Conservation (phyloP, 2,113 vertebrate genomes). For the Illadopsis cleaveri region DNA sequence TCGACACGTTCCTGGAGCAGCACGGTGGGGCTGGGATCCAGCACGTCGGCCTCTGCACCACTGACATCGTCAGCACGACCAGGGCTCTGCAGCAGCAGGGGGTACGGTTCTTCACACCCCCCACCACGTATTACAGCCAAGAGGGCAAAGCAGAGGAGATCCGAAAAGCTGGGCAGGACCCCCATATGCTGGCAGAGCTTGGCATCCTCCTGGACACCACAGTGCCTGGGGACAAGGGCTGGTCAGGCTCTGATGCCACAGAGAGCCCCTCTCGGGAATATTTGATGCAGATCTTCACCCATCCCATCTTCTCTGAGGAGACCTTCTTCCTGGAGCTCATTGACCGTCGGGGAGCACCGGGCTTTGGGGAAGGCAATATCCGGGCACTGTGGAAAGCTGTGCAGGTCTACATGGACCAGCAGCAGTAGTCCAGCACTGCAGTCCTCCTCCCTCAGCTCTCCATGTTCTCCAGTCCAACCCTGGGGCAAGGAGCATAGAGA, state of each 20-base stretch:
- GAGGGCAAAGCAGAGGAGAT: constrained; percentile 85
- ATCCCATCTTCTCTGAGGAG: constrained; percentile 87
- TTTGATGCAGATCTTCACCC: constrained; percentile 93
- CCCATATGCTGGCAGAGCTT: constrained; percentile 72
- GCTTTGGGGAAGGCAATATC: constrained; percentile 94
- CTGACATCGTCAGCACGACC: constrained; percentile 78
- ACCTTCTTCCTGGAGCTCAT: constrained; percentile 97
- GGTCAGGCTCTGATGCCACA: rapidly evolving
- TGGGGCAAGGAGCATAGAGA: not conserved
- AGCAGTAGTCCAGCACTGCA: not conserved
- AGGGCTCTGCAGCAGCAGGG: constrained; percentile 70
- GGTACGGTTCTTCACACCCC: constrained; percentile 82
- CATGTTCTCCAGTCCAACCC: not conserved
- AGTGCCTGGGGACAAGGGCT: not conserved
- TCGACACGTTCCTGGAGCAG: constrained; percentile 85
- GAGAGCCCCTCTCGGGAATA: constrained; percentile 14
- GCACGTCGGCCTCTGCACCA: constrained; percentile 85
- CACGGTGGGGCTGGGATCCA: constrained; percentile 87
- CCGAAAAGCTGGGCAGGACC: constrained; percentile 75
- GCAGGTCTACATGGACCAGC: constrained; percentile 81
- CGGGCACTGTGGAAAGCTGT: constrained; percentile 89
- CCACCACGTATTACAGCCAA: constrained; percentile 84
- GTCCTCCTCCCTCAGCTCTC: not conserved
- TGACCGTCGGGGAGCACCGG: constrained; percentile 83
- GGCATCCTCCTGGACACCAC: constrained; percentile 90